These are phyloP conservation scores for Epinephelus awoara DNA, from an alignment of 2,797 vertebrate genomes.

Conservation along the genomic window DNA sequence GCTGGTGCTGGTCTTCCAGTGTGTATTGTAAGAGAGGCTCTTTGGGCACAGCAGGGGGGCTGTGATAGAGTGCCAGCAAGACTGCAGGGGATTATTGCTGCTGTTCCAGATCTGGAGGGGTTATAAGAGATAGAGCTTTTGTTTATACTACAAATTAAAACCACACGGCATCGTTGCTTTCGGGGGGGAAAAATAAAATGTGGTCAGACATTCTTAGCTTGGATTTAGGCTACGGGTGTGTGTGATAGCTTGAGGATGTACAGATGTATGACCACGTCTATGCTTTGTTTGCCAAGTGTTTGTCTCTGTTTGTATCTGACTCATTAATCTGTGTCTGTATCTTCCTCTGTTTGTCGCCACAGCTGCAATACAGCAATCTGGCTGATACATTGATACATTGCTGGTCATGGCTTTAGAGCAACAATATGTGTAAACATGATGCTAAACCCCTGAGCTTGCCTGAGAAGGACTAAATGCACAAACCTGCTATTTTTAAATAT, in stretches of 20 bases:
- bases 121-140: conserved; percentile 39
- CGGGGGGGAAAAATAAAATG: background rate
- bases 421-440: background rate
- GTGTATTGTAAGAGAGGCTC: conserved; percentile 52
- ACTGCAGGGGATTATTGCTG: conserved; percentile 63
- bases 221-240: conserved; percentile 25
- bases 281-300: conserved; percentile 39
- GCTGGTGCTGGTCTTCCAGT: conserved; percentile 33
- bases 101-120: conserved; percentile 48
- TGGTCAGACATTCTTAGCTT: conserved; percentile 7
- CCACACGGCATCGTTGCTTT: conserved; percentile 17
- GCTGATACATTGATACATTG: conserved; percentile 2
- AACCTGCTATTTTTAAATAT: too few species aligned
- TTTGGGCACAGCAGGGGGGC: conserved; percentile 52
- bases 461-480: too few species aligned
- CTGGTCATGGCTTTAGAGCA: background rate
- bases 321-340: conserved; percentile 31
- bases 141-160: conserved; percentile 60
- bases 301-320: conserved; percentile 23
- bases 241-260: conserved; percentile 22
- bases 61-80: conserved; percentile 62
- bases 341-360: conserved; percentile 14
- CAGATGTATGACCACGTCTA: conserved; percentile 36
- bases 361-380: conserved; percentile 12
- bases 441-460: background rate